Base-by-base conservation (phyloP, 2,113 vertebrate species). In the Apteryx mantelli region DNA sequence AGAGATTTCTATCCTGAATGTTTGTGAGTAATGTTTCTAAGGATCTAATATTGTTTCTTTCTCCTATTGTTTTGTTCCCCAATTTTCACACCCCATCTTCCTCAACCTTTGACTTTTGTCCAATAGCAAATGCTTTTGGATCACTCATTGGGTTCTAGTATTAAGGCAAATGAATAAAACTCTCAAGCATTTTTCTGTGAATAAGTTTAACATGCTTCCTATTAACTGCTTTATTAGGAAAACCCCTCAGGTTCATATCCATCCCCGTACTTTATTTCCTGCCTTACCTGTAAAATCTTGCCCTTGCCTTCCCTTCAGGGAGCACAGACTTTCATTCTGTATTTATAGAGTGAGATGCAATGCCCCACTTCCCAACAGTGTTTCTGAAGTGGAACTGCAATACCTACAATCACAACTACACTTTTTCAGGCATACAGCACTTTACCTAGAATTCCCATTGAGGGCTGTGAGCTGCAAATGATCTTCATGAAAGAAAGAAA, bases 381-480 rank as follows among this genome's bases (percentile, higher is more conserved):
- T 7, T 56, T 84, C 85, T 56, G 63, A 52, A 64, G 73, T 61
- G 64, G 80, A 75, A 56, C 55, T 20, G n/a, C 77, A 82, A 58
- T 9, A 53, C 42, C 61, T 60, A 9, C 1, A 0, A 2, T 8
- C 42, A n/a, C 2, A 13, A 40, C 13, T 28, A 36, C 63, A 11
- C 68, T 91, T 63, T 10, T 63, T 60, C 34, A 90, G 56, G 71
- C 34, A 40, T 50, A 46, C 40, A 64, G 42, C 63, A n/a, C 60
- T 66, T 73, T 66, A 89, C 79, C 81, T 92, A 70, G 64, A 89
- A 76, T 9, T 88, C 85, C 85, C 53, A 7, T 25, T 7, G 81
- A 70, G 21, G 20, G 3, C 91, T 91, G 66, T 88, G 93, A 89
- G 89, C 75, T 93, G 87, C 91, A 91, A 93, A 48, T 52, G 46